Percentiles rank a stretch among this genome's conserved stretches.
Evolutionary conservation across 2,888 invertebrate species (phyloP).

Genomic region (Ectropis crepuscularia): DNA sequence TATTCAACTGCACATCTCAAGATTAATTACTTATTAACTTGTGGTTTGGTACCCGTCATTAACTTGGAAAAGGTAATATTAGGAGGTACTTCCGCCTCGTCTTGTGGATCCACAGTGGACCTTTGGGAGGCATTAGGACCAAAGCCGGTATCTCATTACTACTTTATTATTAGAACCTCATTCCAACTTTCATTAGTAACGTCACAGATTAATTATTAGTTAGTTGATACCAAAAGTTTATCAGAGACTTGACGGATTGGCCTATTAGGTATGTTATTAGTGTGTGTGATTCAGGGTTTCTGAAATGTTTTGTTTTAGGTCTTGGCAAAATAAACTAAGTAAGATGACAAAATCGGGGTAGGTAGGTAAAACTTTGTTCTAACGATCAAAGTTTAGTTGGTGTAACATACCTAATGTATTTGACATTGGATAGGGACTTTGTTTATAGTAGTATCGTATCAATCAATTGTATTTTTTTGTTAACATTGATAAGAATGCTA

Average conservation of each 20-base stretch:
- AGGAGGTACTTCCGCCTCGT: conserved; percentile 14
- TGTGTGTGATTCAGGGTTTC: conserved; percentile 27
- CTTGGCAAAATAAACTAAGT: background rate
- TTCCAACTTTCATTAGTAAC: conserved; percentile 18
- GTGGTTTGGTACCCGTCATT: background rate
- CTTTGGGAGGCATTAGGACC: conserved; percentile 22
- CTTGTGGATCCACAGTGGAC: conserved; percentile 9
- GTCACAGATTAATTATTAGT: conserved; percentile 11
- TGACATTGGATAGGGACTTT: too few species aligned
- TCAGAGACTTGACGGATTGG: conserved; percentile 39
- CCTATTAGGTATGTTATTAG: conserved; percentile 40
- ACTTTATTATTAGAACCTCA: conserved; percentile 23
- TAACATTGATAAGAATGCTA: too few species aligned
- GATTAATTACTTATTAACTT: background rate
- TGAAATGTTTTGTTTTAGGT: conserved; percentile 23
- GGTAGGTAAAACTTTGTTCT: background rate
- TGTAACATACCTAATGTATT: too few species aligned
- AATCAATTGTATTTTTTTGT: too few species aligned
- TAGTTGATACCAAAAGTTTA: conserved; percentile 22
- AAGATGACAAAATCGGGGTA: conserved; percentile 4
- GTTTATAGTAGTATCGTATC: too few species aligned
- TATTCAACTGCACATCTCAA: background rate
- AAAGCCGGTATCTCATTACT: conserved; percentile 19
- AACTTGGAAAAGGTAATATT: conserved; percentile 5
- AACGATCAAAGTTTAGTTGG: too few species aligned